A percentile compares a stretch with the other conserved stretches of the same genome.
Conservation (phyloP, 1,140 invertebrate genomes). For the Pteromalus puparum region DNA sequence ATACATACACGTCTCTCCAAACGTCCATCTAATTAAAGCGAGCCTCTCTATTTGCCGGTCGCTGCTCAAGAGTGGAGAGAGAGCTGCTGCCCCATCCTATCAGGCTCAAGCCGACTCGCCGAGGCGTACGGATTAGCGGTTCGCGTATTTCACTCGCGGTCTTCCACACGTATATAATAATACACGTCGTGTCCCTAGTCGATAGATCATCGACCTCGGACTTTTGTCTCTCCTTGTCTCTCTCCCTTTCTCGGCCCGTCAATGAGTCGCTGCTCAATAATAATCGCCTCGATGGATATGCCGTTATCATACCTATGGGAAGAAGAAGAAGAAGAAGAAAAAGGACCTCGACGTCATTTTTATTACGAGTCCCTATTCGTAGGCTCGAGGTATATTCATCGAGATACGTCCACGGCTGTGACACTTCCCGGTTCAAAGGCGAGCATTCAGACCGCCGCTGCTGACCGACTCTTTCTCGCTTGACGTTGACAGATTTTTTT, state of each 20-base stretch:
- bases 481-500: conserved; percentile 33
- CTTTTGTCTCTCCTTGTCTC: conserved; percentile 35
- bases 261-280: conserved; percentile 39
- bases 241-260: background rate
- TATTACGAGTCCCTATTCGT: background rate
- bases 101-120: conserved; percentile 17
- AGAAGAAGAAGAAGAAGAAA: background rate
- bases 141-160: conserved; percentile 20
- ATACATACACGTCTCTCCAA: background rate
- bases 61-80: background rate
- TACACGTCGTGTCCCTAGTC: conserved; percentile 56
- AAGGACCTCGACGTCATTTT: conserved; percentile 3
- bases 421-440: conserved; percentile 16
- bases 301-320: conserved; percentile 17
- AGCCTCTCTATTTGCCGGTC: conserved; percentile 36
- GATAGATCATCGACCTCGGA: conserved; percentile 68
- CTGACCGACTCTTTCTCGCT: background rate
- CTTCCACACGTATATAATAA: conserved; percentile 12
- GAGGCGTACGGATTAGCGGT: conserved; percentile 28
- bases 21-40: conserved; percentile 46
- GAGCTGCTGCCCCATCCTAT: conserved; percentile 7
- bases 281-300: conserved; percentile 23
- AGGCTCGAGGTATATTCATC: background rate
- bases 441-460: background rate
- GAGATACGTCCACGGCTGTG: background rate